A percentile compares a stretch with the other conserved stretches of the same genome.
Evolutionary conservation across 2,888 invertebrate genomes (phyloP).

Genomic region (Gerris lacustris): DNA sequence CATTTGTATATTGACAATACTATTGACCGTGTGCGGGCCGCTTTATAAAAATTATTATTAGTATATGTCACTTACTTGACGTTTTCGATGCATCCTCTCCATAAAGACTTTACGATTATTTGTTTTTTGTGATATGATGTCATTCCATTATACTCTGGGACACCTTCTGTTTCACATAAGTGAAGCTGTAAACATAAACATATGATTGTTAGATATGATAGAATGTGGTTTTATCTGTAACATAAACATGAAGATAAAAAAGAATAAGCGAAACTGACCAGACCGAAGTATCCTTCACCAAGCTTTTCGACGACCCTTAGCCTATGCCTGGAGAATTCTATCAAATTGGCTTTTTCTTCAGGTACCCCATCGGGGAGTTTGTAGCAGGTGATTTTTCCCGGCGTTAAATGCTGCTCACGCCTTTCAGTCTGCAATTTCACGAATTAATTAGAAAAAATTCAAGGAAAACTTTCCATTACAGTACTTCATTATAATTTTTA

Average conservation of each 20-base stretch:
- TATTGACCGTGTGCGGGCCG: no score
- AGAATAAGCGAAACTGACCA: neutral
- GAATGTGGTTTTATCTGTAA: neutral
- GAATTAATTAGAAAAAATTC: neutral
- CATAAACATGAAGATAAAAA: neutral
- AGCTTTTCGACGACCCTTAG: constrained; percentile 71
- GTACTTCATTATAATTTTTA: neutral
- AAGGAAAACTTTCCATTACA: neutral
- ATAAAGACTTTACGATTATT: constrained; percentile 62
- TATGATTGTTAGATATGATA: neutral
- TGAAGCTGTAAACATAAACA: constrained; percentile 45
- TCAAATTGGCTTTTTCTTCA: constrained; percentile 49
- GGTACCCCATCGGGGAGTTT: constrained; percentile 58
- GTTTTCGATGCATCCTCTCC: constrained; percentile 56
- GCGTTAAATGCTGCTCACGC: constrained; percentile 50
- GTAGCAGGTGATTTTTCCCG: constrained; percentile 60
- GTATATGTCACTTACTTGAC: constrained; percentile 49
- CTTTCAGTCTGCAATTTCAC: constrained; percentile 44
- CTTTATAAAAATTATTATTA: no score
- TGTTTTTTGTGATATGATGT: constrained; percentile 55
- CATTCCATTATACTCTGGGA: constrained; percentile 52
- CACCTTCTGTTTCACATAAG: constrained; percentile 63
- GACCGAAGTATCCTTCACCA: constrained; percentile 60
- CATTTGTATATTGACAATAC: no score
- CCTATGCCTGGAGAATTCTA: constrained; percentile 71